A percentile compares a stretch with the other conserved stretches of the same genome.
Evolutionary conservation across 2,113 vertebrate species (phyloP).

Genomic region (Urocitellus parryii): DNA sequence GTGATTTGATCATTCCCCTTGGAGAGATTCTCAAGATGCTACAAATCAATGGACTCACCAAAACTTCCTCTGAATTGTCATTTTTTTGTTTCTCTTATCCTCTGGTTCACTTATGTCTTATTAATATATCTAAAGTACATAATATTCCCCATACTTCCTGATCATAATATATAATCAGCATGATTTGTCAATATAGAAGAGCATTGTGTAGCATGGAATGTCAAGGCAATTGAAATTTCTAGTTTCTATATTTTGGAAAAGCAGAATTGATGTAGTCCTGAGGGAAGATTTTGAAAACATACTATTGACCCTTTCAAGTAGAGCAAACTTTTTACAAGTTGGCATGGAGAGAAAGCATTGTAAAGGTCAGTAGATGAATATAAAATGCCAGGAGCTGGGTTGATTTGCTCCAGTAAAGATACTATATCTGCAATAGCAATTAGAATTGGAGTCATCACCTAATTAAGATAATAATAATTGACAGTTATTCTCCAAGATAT

Average conservation of each 20-base stretch:
- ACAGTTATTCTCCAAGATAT: background rate
- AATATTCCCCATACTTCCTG: background rate
- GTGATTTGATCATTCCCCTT: background rate
- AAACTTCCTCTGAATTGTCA: conserved; percentile 4
- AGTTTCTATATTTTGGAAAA: background rate
- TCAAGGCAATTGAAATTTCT: background rate
- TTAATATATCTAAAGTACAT: background rate
- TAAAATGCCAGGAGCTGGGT: background rate
- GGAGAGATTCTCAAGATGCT: background rate
- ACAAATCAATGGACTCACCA: background rate
- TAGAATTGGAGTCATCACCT: background rate
- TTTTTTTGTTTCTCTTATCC: background rate
- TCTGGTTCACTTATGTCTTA: background rate
- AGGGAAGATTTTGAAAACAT: background rate
- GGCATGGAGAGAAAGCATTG: background rate
- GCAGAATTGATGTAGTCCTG: background rate
- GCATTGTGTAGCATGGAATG: background rate
- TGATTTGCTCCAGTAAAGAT: background rate
- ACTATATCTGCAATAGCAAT: background rate
- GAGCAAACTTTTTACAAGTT: background rate
- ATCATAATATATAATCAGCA: background rate
- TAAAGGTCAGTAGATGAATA: conserved; percentile 25
- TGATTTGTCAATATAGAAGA: background rate
- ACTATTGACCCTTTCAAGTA: background rate
- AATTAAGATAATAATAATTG: background rate